Conservation (phyloP, 2,797 vertebrate genomes). For the Liparis tanakae region DNA sequence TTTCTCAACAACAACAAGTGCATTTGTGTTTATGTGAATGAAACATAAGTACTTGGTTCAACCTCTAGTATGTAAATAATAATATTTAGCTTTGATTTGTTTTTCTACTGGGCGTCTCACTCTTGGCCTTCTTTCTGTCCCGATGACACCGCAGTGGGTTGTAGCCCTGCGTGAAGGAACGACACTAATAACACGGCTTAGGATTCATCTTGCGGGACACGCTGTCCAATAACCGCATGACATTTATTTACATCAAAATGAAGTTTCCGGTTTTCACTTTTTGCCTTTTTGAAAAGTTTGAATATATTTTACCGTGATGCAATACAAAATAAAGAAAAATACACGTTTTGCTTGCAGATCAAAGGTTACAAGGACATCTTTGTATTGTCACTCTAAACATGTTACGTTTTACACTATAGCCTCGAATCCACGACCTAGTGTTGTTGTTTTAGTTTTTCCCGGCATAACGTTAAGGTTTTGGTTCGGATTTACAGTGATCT, state of each 20-base stretch:
- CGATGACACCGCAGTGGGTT: conserved; percentile 52
- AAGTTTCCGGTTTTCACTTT: conserved; percentile 40
- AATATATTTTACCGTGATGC: conserved; percentile 25
- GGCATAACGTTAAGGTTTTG: conserved; percentile 35
- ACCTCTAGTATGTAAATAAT: conserved; percentile 86
- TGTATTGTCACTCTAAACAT: conserved; percentile 61
- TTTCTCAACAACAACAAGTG: conserved; percentile 61
- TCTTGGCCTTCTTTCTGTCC: conserved; percentile 79
- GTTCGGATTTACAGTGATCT: conserved; percentile 49
- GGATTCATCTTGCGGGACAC: conserved; percentile 25
- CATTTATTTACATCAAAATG: background rate
- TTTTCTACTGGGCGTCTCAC: conserved; percentile 82
- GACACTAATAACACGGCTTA: conserved; percentile 52
- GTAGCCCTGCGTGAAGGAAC: conserved; percentile 53
- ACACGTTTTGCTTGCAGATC: conserved; percentile 42
- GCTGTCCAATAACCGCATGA: conserved; percentile 16
- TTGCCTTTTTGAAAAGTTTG: conserved; percentile 37
- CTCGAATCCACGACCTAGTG: conserved; percentile 68
- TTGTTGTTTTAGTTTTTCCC: conserved; percentile 31
- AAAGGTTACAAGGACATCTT: conserved; percentile 52
- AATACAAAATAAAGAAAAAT: conserved; percentile 52
- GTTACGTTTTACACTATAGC: conserved; percentile 59
- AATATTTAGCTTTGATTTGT: conserved; percentile 79
- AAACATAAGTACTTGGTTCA: conserved; percentile 76
- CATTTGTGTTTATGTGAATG: conserved; percentile 73